A percentile compares a stretch with the other conserved stretches of the same genome.
Conservation (phyloP, 2,888 invertebrate genomes). For the Sericinus montela region DNA sequence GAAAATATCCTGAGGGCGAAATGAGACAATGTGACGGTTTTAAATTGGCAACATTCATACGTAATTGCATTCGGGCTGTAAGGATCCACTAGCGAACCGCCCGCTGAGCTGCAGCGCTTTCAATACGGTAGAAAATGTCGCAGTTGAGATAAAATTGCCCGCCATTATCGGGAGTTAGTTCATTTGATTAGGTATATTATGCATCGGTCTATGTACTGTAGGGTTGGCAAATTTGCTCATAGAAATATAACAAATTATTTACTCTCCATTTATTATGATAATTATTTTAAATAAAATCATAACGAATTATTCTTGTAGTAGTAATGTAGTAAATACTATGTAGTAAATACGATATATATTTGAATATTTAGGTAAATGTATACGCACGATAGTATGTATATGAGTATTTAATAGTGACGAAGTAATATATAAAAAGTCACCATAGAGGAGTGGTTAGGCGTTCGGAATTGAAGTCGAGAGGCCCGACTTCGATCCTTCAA, state of each 20-base stretch:
- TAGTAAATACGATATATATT: no score
- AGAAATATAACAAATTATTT: background rate
- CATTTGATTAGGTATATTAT: conserved; percentile 10
- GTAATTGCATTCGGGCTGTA: conserved; percentile 53
- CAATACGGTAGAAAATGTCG: conserved; percentile 8
- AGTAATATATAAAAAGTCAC: no score
- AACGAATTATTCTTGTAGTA: no score
- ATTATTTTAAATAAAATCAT: no score
- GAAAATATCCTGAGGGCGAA: conserved; percentile 21
- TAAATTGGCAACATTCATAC: conserved; percentile 30
- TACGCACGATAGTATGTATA: no score
- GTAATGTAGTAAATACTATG: no score
- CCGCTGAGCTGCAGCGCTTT: conserved; percentile 8
- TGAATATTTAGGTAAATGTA: no score
- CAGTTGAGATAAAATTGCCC: conserved; percentile 17
- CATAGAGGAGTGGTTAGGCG: no score
- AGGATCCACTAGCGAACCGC: conserved; percentile 22
- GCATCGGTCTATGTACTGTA: background rate
- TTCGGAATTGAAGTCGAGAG: no score
- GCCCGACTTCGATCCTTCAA: no score
- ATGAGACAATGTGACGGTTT: conserved; percentile 19
- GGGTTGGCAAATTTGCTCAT: background rate
- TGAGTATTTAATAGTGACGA: no score
- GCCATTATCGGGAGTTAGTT: conserved; percentile 10
- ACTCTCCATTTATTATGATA: no score